phyloP scores from a whole-genome alignment of 2,113 vertebrate species.

The Puma concolor region DNA sequence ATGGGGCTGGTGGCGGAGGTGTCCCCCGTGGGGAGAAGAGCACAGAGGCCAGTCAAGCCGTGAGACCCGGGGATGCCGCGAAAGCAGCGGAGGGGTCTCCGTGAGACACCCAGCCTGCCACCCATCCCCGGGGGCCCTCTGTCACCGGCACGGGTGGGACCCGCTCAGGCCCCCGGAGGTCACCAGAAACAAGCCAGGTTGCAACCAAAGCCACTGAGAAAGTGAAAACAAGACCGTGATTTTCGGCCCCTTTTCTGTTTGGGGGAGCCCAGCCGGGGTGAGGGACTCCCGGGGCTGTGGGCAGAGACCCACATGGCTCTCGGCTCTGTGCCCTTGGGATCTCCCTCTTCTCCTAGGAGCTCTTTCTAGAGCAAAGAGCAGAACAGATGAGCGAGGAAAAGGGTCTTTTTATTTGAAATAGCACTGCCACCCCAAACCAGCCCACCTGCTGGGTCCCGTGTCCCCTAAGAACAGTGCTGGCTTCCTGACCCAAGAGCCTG shows the following conservation, averaged over 20 bases:
- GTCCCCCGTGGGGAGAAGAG: background rate
- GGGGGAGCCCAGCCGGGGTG: background rate
- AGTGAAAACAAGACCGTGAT: background rate
- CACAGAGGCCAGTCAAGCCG: background rate
- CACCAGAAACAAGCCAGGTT: background rate
- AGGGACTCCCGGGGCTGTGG: too few species aligned
- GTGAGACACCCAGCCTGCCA: background rate
- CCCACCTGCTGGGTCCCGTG: background rate
- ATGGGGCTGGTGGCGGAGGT: background rate
- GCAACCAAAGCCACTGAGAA: slow-evolving; percentile 10
- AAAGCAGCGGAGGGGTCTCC: background rate
- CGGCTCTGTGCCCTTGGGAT: background rate
- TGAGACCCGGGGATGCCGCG: background rate
- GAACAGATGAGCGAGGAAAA: background rate
- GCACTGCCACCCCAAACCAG: background rate
- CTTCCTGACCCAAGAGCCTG: background rate
- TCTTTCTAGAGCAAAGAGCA: background rate
- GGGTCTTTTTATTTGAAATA: background rate
- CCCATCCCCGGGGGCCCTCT: background rate
- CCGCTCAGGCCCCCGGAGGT: background rate
- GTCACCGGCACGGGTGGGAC: background rate
- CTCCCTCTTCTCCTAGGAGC: background rate
- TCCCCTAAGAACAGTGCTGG: background rate
- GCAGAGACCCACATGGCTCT: background rate
- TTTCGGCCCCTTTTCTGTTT: background rate